Evolutionary conservation across 2,888 invertebrate species (phyloP), one percentile per base, ranked within the genome.

Genomic region (Crocallis elinguaria): DNA sequence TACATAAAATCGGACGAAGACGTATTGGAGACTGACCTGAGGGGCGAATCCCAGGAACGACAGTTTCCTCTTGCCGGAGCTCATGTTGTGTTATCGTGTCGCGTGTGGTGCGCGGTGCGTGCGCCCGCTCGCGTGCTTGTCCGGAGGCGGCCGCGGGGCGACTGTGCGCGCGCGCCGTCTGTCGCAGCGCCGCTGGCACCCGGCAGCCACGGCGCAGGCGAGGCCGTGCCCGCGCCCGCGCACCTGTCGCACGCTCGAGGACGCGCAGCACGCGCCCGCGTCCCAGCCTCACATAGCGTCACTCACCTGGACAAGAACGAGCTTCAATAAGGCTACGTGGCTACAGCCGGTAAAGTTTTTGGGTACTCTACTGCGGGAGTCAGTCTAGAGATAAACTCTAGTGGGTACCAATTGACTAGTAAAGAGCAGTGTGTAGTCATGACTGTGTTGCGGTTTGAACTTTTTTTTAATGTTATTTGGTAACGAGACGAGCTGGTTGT

Each of bases 31-130:
- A 88, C 92, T 86, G 73, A 86, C 92, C 92, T 93, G 86, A 11
- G 93, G 93, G 57, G 93, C 92, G 75, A 95, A 95, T 68, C 95
- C 95, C 60, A 95, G 92, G 82, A 95, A 95, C 42, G 95, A 95
- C 49, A 95, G 89, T 79, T 95, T 95, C 82, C 94, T 93, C 74
- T 93, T 93, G 75, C 93, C 93, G 69, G 92, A 93, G 69, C 92
- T 86, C 87, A 88, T 87, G 32, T 45, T 42, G 36, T 23, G 42
- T 21, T 13, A 12, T 35, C 29, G 19, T 5, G 60, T 63, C 50
- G 61, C 25, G 49, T 44, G 49, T 30, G 60, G 49, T 43, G 49
- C 53, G 57, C 49, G 53, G 21, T 46, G 60, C 64, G 66, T 62
- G 67, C 62, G 55, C 43, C 53, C 66, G 64, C 64, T 23, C 36